Evolutionary conservation across 2,888 invertebrate genomes (phyloP), one percentile per base, ranked within the genome.

Genomic region (Pogonocherus hispidulus): DNA sequence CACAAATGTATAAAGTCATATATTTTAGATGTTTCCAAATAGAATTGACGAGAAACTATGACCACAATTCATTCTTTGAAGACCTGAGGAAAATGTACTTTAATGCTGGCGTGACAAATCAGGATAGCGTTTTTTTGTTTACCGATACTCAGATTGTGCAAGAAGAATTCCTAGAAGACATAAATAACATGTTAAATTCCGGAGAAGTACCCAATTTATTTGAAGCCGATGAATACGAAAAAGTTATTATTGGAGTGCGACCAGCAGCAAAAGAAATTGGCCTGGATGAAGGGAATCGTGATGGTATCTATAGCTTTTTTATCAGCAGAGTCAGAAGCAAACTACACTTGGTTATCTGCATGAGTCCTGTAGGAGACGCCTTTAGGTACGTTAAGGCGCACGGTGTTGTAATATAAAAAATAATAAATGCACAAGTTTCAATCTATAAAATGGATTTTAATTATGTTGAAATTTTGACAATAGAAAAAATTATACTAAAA

Each of bases 181-280:
- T 97, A 55, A 97, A 96, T 82, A 96, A 96, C 80, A 93, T 96
- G 81, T 87, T 97, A 0, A 97, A 96, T 84, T 95, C 96, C 8
- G 96, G 94, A 54, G 96, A 97, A 82, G 95, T 97, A 0, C 96
- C 96, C 0, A 96, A 96, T 86, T 86, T 97, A n/a, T 96, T 93
- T 78, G 94, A 94, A 78, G 90, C 93, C 0, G 97, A 97, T 35
- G 93, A 95, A 65, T 92, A 92, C 79, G 97, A 97, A 79, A 92
- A 92, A 80, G 89, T 94, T 0, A 93, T 96, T 73, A 90, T 92
- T 11, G 93, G 91, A 0, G 91, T 92, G 63, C 89, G 95, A 9
- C 88, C 90, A 1, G 89, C 90, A 0, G 96, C 95, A 0, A 92
- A 90, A 79, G 91, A 90, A 71, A 86, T 84, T 1, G 93, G 93